Evolutionary conservation across 2,797 vertebrate species (phyloP), one percentile per base, ranked within the genome.

Genomic region (Urophycis tenuis): DNA sequence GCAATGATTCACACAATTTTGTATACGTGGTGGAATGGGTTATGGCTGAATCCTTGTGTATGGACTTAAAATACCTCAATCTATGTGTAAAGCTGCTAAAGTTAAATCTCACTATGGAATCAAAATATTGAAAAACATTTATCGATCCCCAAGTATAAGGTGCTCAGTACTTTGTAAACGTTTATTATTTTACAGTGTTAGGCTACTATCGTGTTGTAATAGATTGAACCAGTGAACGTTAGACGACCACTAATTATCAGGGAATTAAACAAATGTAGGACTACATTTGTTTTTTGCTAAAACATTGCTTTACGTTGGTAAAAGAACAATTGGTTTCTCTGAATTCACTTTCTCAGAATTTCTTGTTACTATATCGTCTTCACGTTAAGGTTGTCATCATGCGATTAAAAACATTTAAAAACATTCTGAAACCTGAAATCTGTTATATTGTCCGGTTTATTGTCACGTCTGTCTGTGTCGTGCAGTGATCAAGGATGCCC

Each of bases 71-170:
- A 93, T 95, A 95, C 94, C 94, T 95, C 94, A 94, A 89, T 87
- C 88, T 92, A 91, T 81, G 89, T 87, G 82, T 91, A 90, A 89
- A 94, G 93, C 94, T 95, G 93, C 93, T 95, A 93, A 93, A 93
- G 87, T 87, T 80, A 89, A 92, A 86, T 82, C 76, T 85, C 10
- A 84, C 77, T 86, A 79, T 81, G 82, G 82, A 87, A 81, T 70
- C 76, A 84, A 87, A 84, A 80, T 81, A 85, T 60, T 2, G 10
- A 53, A 10, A 60, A 67, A 67, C 60, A 14, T 67, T 67, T 67
- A 60, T 25, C 25, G 9, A 67, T 39, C 67, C 76, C 79, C 82
- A 73, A 71, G 77, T 75, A 74, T 75, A 30, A 49, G 45, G 14
- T 17, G 25, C 17, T 32, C 15, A 41, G 29, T 67, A 49, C 79